Evolutionary conservation across 2,888 invertebrate species (phyloP).

Genomic region (Chrysomela aeneicollis): DNA sequence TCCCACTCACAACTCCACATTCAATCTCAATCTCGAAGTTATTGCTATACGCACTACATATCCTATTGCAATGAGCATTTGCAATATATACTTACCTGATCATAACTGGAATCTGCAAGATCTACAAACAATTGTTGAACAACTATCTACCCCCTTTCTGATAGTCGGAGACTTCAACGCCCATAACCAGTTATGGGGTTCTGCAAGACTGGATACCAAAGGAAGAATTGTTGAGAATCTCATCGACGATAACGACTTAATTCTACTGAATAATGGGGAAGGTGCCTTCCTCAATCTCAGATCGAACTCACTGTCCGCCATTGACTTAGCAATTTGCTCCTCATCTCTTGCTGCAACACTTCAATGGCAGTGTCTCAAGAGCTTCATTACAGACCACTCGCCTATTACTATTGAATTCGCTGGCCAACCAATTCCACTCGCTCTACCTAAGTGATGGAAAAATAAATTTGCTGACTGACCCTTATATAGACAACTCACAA

Average conservation of each 20-base stretch:
- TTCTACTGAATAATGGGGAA: slow-evolving; percentile 22
- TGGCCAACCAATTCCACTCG: background rate
- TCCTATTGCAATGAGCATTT: slow-evolving; percentile 9
- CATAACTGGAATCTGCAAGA: slow-evolving; percentile 12
- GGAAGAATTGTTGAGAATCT: slow-evolving; percentile 12
- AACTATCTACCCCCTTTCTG: slow-evolving; percentile 28
- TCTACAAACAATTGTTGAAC: background rate
- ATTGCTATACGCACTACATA: background rate
- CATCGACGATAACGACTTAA: slow-evolving; percentile 1
- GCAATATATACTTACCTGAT: slow-evolving; percentile 19
- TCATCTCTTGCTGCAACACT: background rate
- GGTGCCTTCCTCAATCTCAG: slow-evolving; percentile 21
- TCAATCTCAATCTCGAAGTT: background rate
- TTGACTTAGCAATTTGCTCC: slow-evolving; percentile 18
- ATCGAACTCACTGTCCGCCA: slow-evolving; percentile 8
- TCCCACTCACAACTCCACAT: background rate
- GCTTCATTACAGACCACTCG: slow-evolving; percentile 8
- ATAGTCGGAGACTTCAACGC: slow-evolving; percentile 36
- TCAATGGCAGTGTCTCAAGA: background rate
- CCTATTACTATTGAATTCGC: slow-evolving; percentile 11
- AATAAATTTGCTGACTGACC: background rate
- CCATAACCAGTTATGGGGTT: slow-evolving; percentile 33
- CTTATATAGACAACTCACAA: background rate
- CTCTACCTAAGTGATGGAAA: background rate
- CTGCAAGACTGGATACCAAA: slow-evolving; percentile 5